Percentiles rank a stretch among this genome's conserved stretches.
Conservation (phyloP, 2,113 vertebrate genomes). For the Mastomys natalensis region DNA sequence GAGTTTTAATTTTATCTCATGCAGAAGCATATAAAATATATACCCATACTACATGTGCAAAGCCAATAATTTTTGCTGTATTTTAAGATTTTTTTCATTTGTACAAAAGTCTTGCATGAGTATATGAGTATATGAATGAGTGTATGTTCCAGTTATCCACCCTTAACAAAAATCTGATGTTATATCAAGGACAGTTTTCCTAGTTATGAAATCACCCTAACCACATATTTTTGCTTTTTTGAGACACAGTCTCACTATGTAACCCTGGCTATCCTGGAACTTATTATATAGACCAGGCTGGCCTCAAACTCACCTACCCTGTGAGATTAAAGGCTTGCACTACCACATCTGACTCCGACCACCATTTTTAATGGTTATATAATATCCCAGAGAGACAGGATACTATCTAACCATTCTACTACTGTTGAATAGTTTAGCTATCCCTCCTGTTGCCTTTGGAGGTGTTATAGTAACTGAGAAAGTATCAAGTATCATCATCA, state of each 20-base stretch:
- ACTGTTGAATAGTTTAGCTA: slow-evolving; percentile 23
- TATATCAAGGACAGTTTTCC: background rate
- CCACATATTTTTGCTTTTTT: background rate
- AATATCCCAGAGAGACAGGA: background rate
- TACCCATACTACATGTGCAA: background rate
- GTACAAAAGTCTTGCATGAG: background rate
- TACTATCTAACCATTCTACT: slow-evolving; percentile 1
- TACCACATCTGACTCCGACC: background rate
- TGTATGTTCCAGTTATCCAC: background rate
- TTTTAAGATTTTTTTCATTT: slow-evolving; percentile 42
- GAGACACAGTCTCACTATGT: background rate
- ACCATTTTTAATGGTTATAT: slow-evolving; percentile 15
- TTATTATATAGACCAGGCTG: background rate
- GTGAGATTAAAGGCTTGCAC: background rate
- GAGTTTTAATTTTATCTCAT: background rate
- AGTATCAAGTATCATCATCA: background rate
- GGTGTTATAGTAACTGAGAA: slow-evolving; percentile 15
- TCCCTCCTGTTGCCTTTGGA: background rate
- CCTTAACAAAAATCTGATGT: slow-evolving; percentile 31
- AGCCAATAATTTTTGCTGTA: background rate
- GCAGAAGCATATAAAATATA: background rate
- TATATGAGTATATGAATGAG: slow-evolving; percentile 11
- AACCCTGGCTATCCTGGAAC: background rate
- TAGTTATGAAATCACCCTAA: background rate
- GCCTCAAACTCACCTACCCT: background rate